These are phyloP conservation scores for Schizopygopsis malacanthus DNA, from an alignment of 2,797 vertebrate species.

Conservation along the genomic window DNA sequence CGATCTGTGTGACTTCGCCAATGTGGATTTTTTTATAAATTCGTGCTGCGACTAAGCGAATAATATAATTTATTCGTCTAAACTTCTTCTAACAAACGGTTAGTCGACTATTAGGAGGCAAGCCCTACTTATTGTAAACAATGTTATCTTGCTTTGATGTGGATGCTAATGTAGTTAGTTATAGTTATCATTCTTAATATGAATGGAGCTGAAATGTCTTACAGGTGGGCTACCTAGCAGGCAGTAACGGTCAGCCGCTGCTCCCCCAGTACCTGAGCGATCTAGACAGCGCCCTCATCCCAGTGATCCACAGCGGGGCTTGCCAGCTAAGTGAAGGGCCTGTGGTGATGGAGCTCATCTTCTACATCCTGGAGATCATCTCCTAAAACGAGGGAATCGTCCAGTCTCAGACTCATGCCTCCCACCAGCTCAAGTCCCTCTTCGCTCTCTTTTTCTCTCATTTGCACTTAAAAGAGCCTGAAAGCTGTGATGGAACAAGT, in stretches of 20 bases:
- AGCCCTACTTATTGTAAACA: too few species aligned
- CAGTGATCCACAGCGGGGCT: constrained; percentile 95
- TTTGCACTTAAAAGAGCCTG: constrained; percentile 73
- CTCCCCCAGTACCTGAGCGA: constrained; percentile 95
- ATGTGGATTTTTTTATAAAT: too few species aligned
- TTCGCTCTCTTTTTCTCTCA: constrained; percentile 16
- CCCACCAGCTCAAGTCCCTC: background rate
- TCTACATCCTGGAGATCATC: constrained; percentile 99
- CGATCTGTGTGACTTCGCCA: too few species aligned
- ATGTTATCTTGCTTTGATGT: too few species aligned
- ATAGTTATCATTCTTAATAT: background rate
- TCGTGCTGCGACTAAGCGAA: too few species aligned
- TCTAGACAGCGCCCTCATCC: constrained; percentile 96
- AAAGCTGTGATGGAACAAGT: constrained; percentile 70
- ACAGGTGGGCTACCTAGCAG: constrained; percentile 96
- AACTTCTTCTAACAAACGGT: too few species aligned
- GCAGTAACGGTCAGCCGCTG: constrained; percentile 94
- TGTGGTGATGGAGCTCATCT: constrained; percentile 96
- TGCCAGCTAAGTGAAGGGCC: constrained; percentile 96
- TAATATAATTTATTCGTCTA: too few species aligned
- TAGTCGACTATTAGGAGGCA: too few species aligned
- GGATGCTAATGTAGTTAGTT: background rate
- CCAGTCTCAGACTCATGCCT: constrained; percentile 30
- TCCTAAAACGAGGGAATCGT: constrained; percentile 74
- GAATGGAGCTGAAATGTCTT: background rate